A percentile compares a stretch with the other conserved stretches of the same genome.
Evolutionary conservation across 2,113 vertebrate species (phyloP).

Genomic region (Xenopus borealis): DNA sequence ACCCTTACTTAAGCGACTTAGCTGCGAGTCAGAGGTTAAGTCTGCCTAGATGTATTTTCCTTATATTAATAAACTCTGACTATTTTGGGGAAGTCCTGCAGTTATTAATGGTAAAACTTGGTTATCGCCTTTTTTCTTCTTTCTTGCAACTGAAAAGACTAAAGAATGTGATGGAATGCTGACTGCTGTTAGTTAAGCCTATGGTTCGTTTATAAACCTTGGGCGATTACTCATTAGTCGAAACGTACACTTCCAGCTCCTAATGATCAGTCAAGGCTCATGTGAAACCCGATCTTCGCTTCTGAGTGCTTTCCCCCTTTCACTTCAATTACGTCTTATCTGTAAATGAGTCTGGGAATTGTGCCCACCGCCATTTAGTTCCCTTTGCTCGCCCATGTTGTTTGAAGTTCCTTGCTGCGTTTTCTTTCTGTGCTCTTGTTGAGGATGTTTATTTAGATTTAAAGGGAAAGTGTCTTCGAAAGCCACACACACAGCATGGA

Average conservation of each 20-base stretch:
- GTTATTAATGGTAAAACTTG: not conserved
- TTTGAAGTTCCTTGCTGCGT: not conserved
- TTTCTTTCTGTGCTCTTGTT: not conserved
- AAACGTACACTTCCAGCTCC: not conserved
- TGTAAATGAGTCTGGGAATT: not conserved
- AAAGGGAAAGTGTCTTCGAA: not conserved
- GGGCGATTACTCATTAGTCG: slow-evolving; percentile 4
- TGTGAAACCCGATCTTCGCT: slow-evolving; percentile 2
- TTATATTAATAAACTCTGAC: not conserved
- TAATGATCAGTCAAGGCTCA: slow-evolving; percentile 6
- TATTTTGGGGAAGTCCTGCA: not conserved
- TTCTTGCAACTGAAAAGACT: not conserved
- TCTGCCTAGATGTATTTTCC: not conserved
- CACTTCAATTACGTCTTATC: not conserved
- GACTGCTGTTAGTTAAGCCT: not conserved
- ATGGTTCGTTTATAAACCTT: not conserved
- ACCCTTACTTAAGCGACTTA: not conserved
- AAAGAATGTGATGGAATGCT: slow-evolving; percentile 1
- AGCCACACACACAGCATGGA: not conserved
- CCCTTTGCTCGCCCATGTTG: not conserved
- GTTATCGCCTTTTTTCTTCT: not conserved
- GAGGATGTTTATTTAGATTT: not conserved
- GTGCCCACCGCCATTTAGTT: not conserved
- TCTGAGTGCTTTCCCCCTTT: not conserved
- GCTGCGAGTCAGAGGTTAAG: not conserved